Conservation (phyloP, 2,113 vertebrate species). For the Ctenomys sociabilis region DNA sequence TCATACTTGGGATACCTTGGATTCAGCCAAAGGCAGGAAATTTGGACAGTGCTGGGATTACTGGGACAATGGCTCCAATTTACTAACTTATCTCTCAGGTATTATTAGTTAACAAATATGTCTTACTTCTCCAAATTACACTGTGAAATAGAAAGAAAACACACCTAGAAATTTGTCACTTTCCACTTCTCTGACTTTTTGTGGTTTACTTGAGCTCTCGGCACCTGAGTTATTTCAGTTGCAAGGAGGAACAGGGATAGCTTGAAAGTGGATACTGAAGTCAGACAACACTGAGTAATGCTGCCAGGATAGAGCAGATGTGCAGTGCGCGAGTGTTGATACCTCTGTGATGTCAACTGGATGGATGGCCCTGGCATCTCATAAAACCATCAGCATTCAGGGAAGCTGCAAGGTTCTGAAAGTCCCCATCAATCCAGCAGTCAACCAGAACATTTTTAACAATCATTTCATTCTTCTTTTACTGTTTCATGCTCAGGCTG, state of each 20-base stretch:
- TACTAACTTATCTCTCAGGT: neutral
- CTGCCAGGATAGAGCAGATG: neutral
- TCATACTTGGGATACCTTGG: neutral
- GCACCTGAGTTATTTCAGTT: neutral
- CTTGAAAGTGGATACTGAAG: neutral
- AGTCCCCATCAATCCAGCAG: neutral
- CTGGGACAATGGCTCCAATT: neutral
- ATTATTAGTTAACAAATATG: neutral
- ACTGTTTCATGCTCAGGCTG: neutral
- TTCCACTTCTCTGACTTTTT: neutral
- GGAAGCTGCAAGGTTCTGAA: neutral
- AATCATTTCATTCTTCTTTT: neutral
- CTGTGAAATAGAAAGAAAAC: neutral
- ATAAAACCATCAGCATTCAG: neutral
- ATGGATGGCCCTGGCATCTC: neutral
- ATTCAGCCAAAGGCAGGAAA: neutral
- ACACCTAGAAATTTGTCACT: neutral
- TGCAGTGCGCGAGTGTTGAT: neutral
- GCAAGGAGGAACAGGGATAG: neutral
- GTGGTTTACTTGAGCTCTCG: neutral
- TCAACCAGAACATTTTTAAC: neutral
- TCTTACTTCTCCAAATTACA: neutral
- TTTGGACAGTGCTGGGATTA: neutral
- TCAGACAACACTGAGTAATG: neutral
- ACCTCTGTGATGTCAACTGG: neutral